A percentile compares a stretch with the other conserved stretches of the same genome.
phyloP scores from a whole-genome alignment of 35 echinoderm and acorn worm genomes.

The Strongylocentrotus purpuratus region DNA sequence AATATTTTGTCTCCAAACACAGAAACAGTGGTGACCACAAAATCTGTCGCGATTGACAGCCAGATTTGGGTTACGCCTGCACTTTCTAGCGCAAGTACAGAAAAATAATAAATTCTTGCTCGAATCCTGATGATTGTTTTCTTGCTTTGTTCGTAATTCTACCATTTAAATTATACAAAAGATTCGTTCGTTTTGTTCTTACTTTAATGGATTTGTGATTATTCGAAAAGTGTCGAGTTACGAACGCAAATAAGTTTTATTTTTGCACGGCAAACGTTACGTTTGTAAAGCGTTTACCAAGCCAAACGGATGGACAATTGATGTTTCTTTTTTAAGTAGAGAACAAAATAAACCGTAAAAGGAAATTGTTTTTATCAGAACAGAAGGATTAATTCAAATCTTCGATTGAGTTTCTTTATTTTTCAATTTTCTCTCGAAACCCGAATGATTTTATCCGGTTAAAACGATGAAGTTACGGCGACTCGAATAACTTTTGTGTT shows the following conservation, averaged over 20 bases:
- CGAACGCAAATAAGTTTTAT: not conserved
- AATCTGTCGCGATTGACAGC: not conserved
- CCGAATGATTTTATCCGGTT: too few species aligned
- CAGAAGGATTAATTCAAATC: not conserved
- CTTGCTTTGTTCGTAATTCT: not conserved
- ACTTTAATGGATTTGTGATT: not conserved
- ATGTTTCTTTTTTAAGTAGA: not conserved
- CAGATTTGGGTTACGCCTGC: not conserved
- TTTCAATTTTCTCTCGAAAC: too few species aligned
- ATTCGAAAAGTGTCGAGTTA: not conserved
- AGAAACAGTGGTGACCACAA: not conserved
- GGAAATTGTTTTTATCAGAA: not conserved
- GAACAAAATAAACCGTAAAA: not conserved
- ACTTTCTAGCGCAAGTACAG: not conserved
- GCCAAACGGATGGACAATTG: not conserved
- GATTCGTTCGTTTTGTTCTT: not conserved
- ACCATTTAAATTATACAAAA: not conserved
- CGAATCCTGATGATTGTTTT: not conserved
- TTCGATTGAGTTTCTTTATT: not conserved
- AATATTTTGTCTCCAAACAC: constrained; percentile 42
- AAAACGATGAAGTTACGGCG: too few species aligned
- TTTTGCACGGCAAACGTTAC: not conserved
- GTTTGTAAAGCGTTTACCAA: not conserved
- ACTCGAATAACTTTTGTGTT: too few species aligned
- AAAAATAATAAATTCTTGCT: not conserved